Evolutionary conservation across 2,797 vertebrate genomes (phyloP).

Genomic region (Siniperca undulata): DNA sequence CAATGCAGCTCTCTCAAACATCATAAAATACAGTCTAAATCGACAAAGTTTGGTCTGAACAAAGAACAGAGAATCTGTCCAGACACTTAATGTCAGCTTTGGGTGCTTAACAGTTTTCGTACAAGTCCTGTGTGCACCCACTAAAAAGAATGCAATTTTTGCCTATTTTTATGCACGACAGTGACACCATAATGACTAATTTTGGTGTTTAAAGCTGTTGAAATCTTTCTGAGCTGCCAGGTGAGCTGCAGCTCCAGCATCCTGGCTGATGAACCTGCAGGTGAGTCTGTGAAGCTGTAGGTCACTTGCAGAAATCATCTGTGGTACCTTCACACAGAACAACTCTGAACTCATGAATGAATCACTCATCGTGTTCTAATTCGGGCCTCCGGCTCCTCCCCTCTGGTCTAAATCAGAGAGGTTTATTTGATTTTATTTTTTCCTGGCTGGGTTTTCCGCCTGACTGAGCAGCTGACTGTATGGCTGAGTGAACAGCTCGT

Average conservation of each 20-base stretch:
- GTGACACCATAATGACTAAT: not conserved
- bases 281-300: constrained; percentile 6
- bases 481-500: constrained; percentile 55
- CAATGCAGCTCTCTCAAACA: not conserved
- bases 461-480: constrained; percentile 52
- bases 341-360: constrained; percentile 51
- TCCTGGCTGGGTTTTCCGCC: constrained; percentile 55
- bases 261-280: constrained; percentile 9
- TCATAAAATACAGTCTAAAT: not conserved
- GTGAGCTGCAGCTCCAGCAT: not conserved
- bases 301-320: constrained; percentile 15
- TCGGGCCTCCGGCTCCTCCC: constrained; percentile 40
- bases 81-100: not conserved
- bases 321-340: constrained; percentile 2
- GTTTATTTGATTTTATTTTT: constrained; percentile 49
- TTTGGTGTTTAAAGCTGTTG: not conserved
- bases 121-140: not conserved
- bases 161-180: not conserved
- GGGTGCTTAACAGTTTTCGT: too few relatives aligned
- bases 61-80: not conserved
- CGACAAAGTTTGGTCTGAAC: not conserved
- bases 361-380: constrained; percentile 46
- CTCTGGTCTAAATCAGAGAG: constrained; percentile 39
- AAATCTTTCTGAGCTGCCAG: not conserved
- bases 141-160: not conserved